A percentile compares a stretch with the other conserved stretches of the same genome.
phyloP scores from a whole-genome alignment of 2,888 invertebrate genomes.

The Plagodis dolabraria region DNA sequence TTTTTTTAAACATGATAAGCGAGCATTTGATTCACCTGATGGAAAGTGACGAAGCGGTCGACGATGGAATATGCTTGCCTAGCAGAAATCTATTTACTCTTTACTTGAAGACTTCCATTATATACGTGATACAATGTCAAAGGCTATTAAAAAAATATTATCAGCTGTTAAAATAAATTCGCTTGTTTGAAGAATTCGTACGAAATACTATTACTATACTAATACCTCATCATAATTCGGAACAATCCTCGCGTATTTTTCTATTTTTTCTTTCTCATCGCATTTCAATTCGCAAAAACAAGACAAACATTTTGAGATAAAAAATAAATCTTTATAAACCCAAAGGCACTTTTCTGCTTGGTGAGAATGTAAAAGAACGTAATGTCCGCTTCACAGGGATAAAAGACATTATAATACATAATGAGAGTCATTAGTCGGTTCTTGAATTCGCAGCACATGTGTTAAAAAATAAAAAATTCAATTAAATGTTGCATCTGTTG shows the following conservation, averaged over 20 bases:
- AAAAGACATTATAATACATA: slow-evolving; percentile 74
- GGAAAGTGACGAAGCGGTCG: too few relatives aligned
- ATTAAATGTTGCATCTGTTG: slow-evolving; percentile 32
- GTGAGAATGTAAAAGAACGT: slow-evolving; percentile 67
- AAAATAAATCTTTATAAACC: slow-evolving; percentile 54
- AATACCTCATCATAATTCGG: too few relatives aligned
- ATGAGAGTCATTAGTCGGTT: slow-evolving; percentile 73
- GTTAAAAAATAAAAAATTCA: slow-evolving; percentile 64
- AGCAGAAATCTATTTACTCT: too few relatives aligned
- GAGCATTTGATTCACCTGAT: too few relatives aligned
- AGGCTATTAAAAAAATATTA: too few relatives aligned
- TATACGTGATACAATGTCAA: too few relatives aligned
- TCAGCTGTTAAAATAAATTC: too few relatives aligned
- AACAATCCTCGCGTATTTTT: neutral
- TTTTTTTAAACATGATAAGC: too few relatives aligned
- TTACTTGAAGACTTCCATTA: too few relatives aligned
- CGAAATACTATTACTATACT: too few relatives aligned
- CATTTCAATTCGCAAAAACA: slow-evolving; percentile 10
- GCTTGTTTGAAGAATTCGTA: too few relatives aligned
- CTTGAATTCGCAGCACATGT: slow-evolving; percentile 73
- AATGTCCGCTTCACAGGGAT: slow-evolving; percentile 67
- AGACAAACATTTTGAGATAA: slow-evolving; percentile 25
- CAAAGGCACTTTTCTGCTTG: slow-evolving; percentile 69
- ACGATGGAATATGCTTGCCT: too few relatives aligned
- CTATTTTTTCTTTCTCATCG: neutral